Evolutionary conservation across 2,888 invertebrate genomes (phyloP).

Genomic region (Pachydiplax longipennis): DNA sequence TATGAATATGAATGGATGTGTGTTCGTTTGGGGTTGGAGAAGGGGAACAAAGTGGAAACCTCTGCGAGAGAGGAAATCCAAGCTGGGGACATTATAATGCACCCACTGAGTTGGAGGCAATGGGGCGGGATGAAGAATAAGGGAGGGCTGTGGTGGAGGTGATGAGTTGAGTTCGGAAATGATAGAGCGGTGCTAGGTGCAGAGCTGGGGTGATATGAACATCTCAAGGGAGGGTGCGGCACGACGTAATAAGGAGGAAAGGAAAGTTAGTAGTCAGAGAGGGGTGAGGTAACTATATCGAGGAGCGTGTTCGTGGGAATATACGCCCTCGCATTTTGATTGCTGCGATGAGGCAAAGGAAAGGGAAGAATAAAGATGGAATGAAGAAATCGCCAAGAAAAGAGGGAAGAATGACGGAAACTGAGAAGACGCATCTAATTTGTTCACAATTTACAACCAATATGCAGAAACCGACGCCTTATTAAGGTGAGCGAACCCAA

Average conservation of each 20-base stretch:
- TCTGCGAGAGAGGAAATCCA: background rate
- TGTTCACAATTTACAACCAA: too few species aligned
- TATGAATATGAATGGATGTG: constrained; percentile 37
- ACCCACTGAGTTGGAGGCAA: background rate
- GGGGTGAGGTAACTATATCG: background rate
- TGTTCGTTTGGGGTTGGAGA: background rate
- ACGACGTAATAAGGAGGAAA: background rate
- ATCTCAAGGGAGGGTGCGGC: background rate
- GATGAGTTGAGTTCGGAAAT: background rate
- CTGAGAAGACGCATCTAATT: background rate
- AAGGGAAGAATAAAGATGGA: background rate
- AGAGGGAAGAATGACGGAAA: background rate
- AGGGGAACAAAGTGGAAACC: background rate
- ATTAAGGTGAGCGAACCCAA: too few species aligned
- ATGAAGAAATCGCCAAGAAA: background rate
- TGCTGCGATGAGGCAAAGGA: background rate
- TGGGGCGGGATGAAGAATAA: background rate
- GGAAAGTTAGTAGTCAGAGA: background rate
- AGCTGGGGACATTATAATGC: constrained; percentile 24
- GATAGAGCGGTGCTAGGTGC: background rate
- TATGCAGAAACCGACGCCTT: too few species aligned
- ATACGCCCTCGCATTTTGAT: background rate
- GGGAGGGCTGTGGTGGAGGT: background rate
- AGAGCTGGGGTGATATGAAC: background rate
- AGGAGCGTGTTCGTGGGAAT: background rate